These are phyloP conservation scores for Phyto melanocephala DNA, from an alignment of 2,888 invertebrate species.

Conservation along the genomic window DNA sequence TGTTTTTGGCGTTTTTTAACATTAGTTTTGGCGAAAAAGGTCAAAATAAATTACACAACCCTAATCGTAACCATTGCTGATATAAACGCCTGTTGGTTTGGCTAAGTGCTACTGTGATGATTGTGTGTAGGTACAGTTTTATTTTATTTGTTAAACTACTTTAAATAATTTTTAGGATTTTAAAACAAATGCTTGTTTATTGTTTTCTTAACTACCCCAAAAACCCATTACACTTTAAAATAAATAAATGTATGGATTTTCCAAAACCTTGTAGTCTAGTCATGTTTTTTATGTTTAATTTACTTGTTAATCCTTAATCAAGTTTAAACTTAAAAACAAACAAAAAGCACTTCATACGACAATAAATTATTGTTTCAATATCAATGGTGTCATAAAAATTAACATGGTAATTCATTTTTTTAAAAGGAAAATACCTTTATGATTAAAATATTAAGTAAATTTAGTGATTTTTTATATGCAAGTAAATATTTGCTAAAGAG, in stretches of 20 bases:
- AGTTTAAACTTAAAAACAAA: conserved; percentile 28
- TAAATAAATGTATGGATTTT: conserved; percentile 45
- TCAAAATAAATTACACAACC: too few species aligned
- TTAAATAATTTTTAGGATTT: too few species aligned
- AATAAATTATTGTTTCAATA: conserved; percentile 26
- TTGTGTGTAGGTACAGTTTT: too few species aligned
- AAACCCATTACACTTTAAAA: conserved; percentile 9
- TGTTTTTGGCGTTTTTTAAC: too few species aligned
- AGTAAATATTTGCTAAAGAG: too few species aligned
- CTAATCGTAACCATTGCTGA: conserved; percentile 45
- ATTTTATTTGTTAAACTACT: neutral
- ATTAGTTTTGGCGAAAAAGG: too few species aligned
- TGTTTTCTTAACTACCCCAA: neutral
- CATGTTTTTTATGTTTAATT: conserved; percentile 32
- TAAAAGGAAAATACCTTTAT: too few species aligned
- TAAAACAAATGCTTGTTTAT: too few species aligned
- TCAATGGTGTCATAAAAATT: conserved; percentile 12
- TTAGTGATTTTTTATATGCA: too few species aligned
- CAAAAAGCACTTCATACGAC: neutral
- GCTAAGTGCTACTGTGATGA: conserved; percentile 8
- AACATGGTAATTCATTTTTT: conserved; percentile 6
- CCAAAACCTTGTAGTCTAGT: conserved; percentile 53
- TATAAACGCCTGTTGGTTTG: conserved; percentile 45
- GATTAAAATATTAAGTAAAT: too few species aligned
- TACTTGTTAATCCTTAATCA: conserved; percentile 53